phyloP scores from a whole-genome alignment of 1,140 invertebrate species.

The Drosophila repleta region DNA sequence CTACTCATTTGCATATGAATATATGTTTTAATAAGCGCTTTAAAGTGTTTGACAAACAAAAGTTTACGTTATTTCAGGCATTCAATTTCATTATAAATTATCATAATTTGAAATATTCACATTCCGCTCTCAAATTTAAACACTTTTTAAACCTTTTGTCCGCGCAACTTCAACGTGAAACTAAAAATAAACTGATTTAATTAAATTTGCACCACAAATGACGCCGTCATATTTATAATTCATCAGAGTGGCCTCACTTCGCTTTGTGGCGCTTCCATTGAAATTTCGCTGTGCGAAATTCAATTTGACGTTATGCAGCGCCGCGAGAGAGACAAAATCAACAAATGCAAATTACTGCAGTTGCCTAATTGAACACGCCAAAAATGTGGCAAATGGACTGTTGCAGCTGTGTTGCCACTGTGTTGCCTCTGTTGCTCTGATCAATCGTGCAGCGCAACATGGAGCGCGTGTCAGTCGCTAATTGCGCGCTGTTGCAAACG shows the following conservation, averaged over 20 bases:
- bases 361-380: slow-evolving; percentile 15
- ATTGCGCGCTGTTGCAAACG: slow-evolving; percentile 27
- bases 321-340: slow-evolving; percentile 1
- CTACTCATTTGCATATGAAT: not conserved
- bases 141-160: slow-evolving; percentile 4
- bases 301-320: not conserved
- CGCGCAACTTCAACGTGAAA: not conserved
- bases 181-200: slow-evolving; percentile 5
- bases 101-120: not conserved
- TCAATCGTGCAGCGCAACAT: slow-evolving; percentile 19
- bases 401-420: too few species aligned
- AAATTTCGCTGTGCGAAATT: not conserved
- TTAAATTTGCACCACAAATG: slow-evolving; percentile 18
- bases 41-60: not conserved
- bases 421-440: slow-evolving; percentile 8
- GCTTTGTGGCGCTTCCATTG: not conserved
- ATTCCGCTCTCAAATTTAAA: not conserved
- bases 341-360: slow-evolving; percentile 15
- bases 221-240: slow-evolving; percentile 19
- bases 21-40: not conserved
- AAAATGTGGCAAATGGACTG: slow-evolving; percentile 34
- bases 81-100: slow-evolving; percentile 1
- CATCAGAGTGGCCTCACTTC: not conserved
- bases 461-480: slow-evolving; percentile 30
- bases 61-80: not conserved